phyloP scores from a whole-genome alignment of 2,113 vertebrate species.

The Aptenodytes patagonicus region DNA sequence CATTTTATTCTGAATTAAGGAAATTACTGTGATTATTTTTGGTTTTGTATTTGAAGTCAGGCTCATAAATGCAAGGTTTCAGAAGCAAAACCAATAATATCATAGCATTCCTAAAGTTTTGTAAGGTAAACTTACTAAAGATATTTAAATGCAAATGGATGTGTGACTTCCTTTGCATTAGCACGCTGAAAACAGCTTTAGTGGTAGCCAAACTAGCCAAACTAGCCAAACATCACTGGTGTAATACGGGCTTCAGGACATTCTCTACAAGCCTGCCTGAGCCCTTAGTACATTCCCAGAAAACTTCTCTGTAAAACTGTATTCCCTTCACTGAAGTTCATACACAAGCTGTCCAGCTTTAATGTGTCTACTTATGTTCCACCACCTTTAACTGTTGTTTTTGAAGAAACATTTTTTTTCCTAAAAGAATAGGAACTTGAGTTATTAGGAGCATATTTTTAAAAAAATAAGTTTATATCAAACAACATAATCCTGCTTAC shows the following conservation, averaged over 20 bases:
- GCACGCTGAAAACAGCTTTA: neutral
- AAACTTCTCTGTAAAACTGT: neutral
- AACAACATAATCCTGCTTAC: neutral
- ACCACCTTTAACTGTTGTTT: neutral
- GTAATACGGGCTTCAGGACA: neutral
- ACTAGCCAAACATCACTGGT: neutral
- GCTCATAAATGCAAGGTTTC: neutral
- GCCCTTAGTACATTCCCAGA: neutral
- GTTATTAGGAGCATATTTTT: neutral
- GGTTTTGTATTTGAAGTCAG: neutral
- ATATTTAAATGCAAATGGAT: neutral
- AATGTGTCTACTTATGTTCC: neutral
- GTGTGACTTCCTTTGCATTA: neutral
- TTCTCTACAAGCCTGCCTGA: neutral
- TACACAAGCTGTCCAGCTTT: neutral
- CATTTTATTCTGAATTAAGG: neutral
- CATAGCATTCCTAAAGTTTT: neutral
- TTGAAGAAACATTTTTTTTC: neutral
- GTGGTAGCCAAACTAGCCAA: neutral
- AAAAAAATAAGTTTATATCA: neutral
- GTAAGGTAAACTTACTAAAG: neutral
- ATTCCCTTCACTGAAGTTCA: neutral
- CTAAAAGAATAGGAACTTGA: neutral
- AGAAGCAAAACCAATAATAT: neutral
- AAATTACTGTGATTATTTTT: neutral